Percentiles rank a stretch among this genome's conserved stretches.
phyloP scores from a whole-genome alignment of 2,888 invertebrate species.

The Pristionchus japonicus region DNA sequence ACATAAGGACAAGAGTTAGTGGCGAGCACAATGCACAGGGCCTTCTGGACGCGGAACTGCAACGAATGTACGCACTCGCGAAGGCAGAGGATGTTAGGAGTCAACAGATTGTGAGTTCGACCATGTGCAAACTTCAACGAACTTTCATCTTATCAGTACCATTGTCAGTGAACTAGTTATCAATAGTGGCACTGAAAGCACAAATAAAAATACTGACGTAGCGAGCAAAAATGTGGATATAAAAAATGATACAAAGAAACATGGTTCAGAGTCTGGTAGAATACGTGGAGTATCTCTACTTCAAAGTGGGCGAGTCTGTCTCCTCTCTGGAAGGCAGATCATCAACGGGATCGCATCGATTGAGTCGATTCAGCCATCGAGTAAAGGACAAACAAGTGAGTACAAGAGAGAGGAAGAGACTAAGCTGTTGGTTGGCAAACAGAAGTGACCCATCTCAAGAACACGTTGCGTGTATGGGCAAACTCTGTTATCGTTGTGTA shows the following conservation, averaged over 20 bases:
- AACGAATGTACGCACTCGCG: slow-evolving; percentile 52
- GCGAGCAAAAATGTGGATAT: not conserved
- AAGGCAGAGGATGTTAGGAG: slow-evolving; percentile 40
- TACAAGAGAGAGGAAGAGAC: not conserved
- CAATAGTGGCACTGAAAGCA: slow-evolving; percentile 17
- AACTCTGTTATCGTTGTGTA: too few species aligned
- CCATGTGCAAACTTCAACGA: too few species aligned
- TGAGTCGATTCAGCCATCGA: slow-evolving; percentile 58
- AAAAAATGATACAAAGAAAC: not conserved
- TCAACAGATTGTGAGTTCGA: slow-evolving; percentile 47
- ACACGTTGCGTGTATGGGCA: not conserved
- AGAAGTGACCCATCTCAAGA: not conserved
- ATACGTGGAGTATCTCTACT: slow-evolving; percentile 62
- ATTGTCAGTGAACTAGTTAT: too few species aligned
- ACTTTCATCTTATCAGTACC: too few species aligned
- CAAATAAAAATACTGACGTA: not conserved
- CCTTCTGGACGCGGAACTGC: slow-evolving; percentile 55
- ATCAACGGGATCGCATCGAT: slow-evolving; percentile 55
- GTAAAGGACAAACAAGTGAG: slow-evolving; percentile 62
- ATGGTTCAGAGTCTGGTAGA: slow-evolving; percentile 60
- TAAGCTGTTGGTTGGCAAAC: not conserved
- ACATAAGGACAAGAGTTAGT: too few species aligned
- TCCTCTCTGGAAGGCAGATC: slow-evolving; percentile 57
- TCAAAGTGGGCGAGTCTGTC: slow-evolving; percentile 62
- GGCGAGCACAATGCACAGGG: too few species aligned